Evolutionary conservation across 1,140 invertebrate genomes (phyloP).

Genomic region (Drosophila kanapiae): DNA sequence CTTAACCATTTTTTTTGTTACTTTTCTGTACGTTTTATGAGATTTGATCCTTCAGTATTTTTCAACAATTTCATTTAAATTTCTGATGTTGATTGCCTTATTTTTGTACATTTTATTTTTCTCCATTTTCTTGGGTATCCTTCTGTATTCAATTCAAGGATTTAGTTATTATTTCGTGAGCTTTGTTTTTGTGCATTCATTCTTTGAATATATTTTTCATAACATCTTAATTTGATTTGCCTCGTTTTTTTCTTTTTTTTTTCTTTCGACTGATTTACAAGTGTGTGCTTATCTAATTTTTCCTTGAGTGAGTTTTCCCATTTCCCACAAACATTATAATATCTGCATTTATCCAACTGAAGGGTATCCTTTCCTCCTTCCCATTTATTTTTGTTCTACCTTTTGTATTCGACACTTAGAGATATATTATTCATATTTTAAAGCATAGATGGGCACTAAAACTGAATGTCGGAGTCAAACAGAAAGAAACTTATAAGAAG

Average conservation of each 20-base stretch:
- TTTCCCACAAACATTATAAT: not conserved
- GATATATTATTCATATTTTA: not conserved
- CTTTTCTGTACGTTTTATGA: not conserved
- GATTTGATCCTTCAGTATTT: not conserved
- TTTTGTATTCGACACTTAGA: not conserved
- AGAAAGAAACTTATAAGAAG: not conserved
- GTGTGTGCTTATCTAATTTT: not conserved
- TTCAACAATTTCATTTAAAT: not conserved
- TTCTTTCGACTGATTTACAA: not conserved
- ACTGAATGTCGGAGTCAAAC: not conserved
- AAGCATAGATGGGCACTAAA: not conserved
- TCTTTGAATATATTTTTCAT: not conserved
- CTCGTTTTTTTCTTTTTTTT: not conserved
- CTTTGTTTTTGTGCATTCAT: not conserved
- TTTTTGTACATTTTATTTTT: not conserved
- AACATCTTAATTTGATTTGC: not conserved
- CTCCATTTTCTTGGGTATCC: not conserved
- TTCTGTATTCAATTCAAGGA: not conserved
- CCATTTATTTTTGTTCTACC: not conserved
- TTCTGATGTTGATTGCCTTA: too few relatives aligned
- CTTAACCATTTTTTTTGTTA: not conserved
- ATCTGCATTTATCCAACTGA: not conserved
- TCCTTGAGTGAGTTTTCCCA: conserved; percentile 1
- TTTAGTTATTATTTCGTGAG: not conserved
- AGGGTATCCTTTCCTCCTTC: not conserved